Conservation (phyloP, 2,888 invertebrate species). For the Phasia obesa region DNA sequence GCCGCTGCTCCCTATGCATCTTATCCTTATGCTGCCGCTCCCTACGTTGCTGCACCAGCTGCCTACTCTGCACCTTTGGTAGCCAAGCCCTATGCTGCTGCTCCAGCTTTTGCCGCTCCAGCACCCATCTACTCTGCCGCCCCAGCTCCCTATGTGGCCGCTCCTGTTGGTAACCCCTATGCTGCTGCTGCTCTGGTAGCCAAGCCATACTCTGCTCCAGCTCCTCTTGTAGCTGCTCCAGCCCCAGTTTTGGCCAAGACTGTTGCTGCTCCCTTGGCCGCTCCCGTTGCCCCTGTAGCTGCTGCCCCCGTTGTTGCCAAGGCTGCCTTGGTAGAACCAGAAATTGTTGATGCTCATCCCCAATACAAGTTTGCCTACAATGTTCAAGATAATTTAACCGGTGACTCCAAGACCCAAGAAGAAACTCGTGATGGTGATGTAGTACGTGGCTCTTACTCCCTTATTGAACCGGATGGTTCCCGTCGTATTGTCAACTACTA, state of each 20-base stretch:
- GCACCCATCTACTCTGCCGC: conserved; percentile 72
- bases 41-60: conserved; percentile 70
- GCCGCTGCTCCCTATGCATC: conserved; percentile 70
- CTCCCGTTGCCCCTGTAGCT: conserved; percentile 72
- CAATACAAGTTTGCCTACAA: conserved; percentile 83
- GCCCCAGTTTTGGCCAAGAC: conserved; percentile 70
- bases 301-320: conserved; percentile 72
- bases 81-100: conserved; percentile 69
- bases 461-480: conserved; percentile 83
- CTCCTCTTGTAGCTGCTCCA: conserved; percentile 74
- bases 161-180: conserved; percentile 66
- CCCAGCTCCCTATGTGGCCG: conserved; percentile 69
- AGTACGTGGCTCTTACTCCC: conserved; percentile 83
- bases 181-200: conserved; percentile 76
- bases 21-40: conserved; percentile 70
- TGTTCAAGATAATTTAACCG: conserved; percentile 83
- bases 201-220: conserved; percentile 73
- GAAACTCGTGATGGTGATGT: conserved; percentile 83
- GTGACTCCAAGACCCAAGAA: conserved; percentile 83
- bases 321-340: conserved; percentile 76
- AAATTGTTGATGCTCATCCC: conserved; percentile 82
- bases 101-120: conserved; percentile 72
- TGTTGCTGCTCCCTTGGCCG: conserved; percentile 72
- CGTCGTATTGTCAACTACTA: conserved; percentile 83
- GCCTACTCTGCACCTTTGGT: conserved; percentile 72